A percentile compares a stretch with the other conserved stretches of the same genome.
phyloP scores from a whole-genome alignment of 2,888 invertebrate genomes.

The Xestia c-nigrum region DNA sequence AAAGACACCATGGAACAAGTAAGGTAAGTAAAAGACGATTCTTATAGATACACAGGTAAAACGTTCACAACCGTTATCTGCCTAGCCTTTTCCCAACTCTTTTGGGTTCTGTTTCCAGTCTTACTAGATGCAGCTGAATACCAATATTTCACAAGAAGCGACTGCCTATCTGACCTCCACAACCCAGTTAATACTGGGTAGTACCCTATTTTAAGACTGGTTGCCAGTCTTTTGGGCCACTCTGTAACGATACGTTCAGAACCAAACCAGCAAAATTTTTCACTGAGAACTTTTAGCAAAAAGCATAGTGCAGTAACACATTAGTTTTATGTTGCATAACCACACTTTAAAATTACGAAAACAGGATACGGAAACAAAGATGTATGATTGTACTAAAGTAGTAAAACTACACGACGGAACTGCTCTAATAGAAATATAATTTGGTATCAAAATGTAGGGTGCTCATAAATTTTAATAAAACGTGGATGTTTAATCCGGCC shows the following conservation, averaged over 20 bases:
- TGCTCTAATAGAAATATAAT: conserved; percentile 66
- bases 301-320: not conserved
- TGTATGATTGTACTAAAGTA: conserved; percentile 27
- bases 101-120: too few relatives aligned
- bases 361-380: conserved; percentile 50
- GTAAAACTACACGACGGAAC: conserved; percentile 55
- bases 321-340: conserved; percentile 1
- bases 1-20: not conserved
- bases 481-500: conserved; percentile 60
- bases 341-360: conserved; percentile 27
- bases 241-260: too few relatives aligned
- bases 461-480: conserved; percentile 73
- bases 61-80: not conserved
- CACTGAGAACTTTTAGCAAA: not conserved
- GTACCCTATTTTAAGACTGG: too few relatives aligned
- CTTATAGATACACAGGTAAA: too few relatives aligned
- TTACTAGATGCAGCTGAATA: too few relatives aligned
- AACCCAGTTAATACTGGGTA: too few relatives aligned
- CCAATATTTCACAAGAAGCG: too few relatives aligned
- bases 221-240: too few relatives aligned
- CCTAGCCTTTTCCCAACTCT: too few relatives aligned
- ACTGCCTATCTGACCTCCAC: too few relatives aligned
- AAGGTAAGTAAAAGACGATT: too few relatives aligned
- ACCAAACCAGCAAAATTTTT: not conserved
- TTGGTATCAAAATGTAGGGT: conserved; percentile 65